Conservation (phyloP, 1,140 invertebrate genomes). For the Lineus longissimus region DNA sequence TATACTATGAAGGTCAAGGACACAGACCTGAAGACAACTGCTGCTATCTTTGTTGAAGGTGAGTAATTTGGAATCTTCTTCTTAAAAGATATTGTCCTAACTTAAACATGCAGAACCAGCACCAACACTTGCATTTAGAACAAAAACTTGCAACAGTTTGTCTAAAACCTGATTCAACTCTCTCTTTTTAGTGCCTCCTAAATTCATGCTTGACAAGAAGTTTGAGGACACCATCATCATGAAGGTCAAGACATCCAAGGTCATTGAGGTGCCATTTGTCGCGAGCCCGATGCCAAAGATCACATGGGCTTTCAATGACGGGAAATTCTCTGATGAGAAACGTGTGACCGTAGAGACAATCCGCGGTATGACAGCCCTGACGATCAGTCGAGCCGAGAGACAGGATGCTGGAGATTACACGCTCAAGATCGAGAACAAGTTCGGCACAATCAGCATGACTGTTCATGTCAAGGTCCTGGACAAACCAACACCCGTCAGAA, state of each 20-base stretch:
- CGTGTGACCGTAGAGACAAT: slow-evolving; percentile 48
- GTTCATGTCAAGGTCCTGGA: slow-evolving; percentile 59
- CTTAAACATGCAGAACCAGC: neutral
- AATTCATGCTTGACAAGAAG: slow-evolving; percentile 42
- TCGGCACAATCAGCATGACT: slow-evolving; percentile 28
- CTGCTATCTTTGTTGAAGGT: slow-evolving; percentile 71
- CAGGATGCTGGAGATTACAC: slow-evolving; percentile 47
- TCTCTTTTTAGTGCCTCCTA: slow-evolving; percentile 47
- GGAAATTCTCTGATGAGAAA: slow-evolving; percentile 40
- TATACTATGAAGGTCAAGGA: slow-evolving; percentile 22
- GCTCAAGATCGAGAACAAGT: slow-evolving; percentile 44
- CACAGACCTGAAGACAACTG: slow-evolving; percentile 63
- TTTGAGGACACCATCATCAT: slow-evolving; percentile 44
- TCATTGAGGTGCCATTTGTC: slow-evolving; percentile 50
- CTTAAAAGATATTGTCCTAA: neutral
- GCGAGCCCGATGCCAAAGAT: slow-evolving; percentile 46
- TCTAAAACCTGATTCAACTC: too few species aligned
- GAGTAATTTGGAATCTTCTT: too few species aligned
- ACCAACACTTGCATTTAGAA: neutral
- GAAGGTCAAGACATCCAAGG: slow-evolving; percentile 36
- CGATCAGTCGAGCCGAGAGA: slow-evolving; percentile 40
- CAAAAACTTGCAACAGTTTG: too few species aligned
- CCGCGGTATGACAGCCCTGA: slow-evolving; percentile 46
- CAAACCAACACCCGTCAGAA: slow-evolving; percentile 52
- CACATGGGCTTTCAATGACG: slow-evolving; percentile 46